Conservation (phyloP, 92 coral and sea anemone species). For the Epizoanthus illoricatus region DNA sequence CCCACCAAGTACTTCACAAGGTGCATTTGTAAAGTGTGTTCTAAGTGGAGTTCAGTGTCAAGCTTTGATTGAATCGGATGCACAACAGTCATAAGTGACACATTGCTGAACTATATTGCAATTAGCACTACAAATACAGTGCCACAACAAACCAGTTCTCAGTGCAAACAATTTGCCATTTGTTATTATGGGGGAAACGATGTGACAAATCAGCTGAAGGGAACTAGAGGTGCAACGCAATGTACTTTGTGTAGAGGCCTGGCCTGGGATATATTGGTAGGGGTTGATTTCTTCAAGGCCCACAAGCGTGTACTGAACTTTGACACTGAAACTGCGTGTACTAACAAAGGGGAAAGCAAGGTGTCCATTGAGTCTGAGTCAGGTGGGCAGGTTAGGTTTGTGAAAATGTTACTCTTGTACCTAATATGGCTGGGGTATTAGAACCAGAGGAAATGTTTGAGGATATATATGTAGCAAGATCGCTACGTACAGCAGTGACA, state of each 20-base stretch:
- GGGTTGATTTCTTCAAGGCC: background rate
- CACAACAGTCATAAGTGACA: conserved; percentile 36
- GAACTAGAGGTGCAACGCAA: conserved; percentile 18
- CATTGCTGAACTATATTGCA: background rate
- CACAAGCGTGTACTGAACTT: conserved; percentile 16
- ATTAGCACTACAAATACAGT: background rate
- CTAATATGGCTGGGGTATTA: background rate
- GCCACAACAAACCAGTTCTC: conserved; percentile 26
- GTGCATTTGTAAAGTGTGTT: conserved; percentile 16
- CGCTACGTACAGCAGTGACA: background rate
- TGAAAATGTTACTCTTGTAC: background rate
- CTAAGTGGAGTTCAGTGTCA: conserved; percentile 7
- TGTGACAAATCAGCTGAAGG: conserved; percentile 17
- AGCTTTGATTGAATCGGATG: conserved; percentile 32
- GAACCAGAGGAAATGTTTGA: background rate
- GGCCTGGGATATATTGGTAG: conserved; percentile 17
- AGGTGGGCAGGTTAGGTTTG: background rate
- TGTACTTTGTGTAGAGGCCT: conserved; percentile 21
- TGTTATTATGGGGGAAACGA: conserved; percentile 5
- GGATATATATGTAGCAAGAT: background rate
- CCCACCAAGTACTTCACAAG: conserved; percentile 34
- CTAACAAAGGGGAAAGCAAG: background rate
- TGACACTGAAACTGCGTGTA: background rate
- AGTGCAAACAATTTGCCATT: conserved; percentile 29
- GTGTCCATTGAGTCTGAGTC: background rate